Evolutionary conservation across 2,113 vertebrate genomes (phyloP).

Genomic region (Hemicordylus capensis): DNA sequence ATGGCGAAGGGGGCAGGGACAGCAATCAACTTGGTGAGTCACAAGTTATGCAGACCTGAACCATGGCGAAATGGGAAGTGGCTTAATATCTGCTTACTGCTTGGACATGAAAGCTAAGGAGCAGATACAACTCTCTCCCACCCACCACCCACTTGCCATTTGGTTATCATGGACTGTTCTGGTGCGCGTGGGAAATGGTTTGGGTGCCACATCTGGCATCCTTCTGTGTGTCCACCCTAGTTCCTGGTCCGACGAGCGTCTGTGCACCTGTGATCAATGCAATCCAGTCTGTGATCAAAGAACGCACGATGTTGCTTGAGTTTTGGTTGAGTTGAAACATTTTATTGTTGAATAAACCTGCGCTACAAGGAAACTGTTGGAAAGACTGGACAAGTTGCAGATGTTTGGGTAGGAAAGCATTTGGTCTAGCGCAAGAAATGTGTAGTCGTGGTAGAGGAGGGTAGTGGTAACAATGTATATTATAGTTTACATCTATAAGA

Average conservation of each 20-base stretch:
- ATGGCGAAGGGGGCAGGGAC: too few species aligned
- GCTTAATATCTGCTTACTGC: constrained; percentile 14
- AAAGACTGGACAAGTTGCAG: not conserved
- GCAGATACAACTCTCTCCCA: constrained; percentile 47
- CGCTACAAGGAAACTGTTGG: not conserved
- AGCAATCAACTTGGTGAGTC: too few species aligned
- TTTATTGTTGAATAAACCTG: not conserved
- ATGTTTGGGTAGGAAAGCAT: not conserved
- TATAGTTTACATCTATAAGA: too few species aligned
- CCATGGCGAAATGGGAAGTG: not conserved
- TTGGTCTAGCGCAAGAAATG: not conserved
- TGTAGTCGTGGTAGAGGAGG: not conserved
- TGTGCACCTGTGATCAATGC: not conserved
- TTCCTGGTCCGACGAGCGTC: too few species aligned
- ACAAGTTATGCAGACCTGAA: not conserved
- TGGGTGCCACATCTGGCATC: not conserved
- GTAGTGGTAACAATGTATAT: too few species aligned
- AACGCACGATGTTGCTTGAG: not conserved
- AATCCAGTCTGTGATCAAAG: not conserved
- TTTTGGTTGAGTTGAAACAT: not conserved
- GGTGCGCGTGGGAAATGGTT: not conserved
- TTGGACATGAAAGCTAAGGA: constrained; percentile 5
- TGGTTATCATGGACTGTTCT: constrained; percentile 23
- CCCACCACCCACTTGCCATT: constrained; percentile 36
- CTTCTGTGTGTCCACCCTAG: not conserved